Percentiles rank a stretch among this genome's conserved stretches.
Conservation (phyloP, 2,113 vertebrate species). For the Sinocyclocheilus anophthalmus region DNA sequence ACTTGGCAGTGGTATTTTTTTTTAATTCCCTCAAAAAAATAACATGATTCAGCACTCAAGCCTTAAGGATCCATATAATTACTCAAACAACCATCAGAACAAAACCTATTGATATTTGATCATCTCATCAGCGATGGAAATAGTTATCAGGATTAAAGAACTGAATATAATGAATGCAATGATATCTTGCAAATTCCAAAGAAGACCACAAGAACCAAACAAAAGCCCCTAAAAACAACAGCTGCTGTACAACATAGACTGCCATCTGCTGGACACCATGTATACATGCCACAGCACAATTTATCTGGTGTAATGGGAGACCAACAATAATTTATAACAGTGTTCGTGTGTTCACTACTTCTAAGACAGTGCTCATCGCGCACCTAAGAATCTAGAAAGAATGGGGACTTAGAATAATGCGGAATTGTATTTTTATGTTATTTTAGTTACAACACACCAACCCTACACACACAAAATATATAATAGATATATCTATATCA, state of each 20-base stretch:
- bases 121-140: not conserved
- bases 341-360: not conserved
- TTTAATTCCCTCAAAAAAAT: not conserved
- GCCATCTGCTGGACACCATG: conserved; percentile 50
- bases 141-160: not conserved
- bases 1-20: not conserved
- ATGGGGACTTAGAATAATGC: too few relatives aligned
- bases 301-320: not conserved
- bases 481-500: too few relatives aligned
- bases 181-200: not conserved
- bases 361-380: not conserved
- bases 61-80: not conserved
- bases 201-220: not conserved
- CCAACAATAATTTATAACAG: not conserved
- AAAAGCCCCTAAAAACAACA: not conserved
- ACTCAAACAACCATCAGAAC: not conserved
- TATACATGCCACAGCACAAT: not conserved
- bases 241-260: conserved; percentile 34
- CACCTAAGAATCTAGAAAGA: too few relatives aligned
- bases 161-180: not conserved
- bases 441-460: too few relatives aligned
- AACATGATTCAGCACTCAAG: not conserved
- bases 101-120: not conserved
- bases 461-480: too few relatives aligned
- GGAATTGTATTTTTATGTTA: too few relatives aligned